A percentile compares a stretch with the other conserved stretches of the same genome.
Evolutionary conservation across 2,113 vertebrate species (phyloP).

Genomic region (Raja brachyura): DNA sequence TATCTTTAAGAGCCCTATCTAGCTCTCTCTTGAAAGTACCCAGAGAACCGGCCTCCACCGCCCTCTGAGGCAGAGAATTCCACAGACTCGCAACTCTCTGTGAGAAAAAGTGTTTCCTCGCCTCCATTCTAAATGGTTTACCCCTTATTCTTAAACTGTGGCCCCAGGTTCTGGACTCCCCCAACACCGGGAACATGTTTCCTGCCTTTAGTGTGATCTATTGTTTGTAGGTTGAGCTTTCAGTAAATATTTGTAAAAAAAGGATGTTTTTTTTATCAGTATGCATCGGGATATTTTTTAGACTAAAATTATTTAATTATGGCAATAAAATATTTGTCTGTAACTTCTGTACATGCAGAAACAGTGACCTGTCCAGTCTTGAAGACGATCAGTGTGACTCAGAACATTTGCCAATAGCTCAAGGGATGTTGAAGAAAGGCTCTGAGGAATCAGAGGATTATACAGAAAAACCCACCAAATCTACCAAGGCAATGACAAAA

Average conservation of each 20-base stretch:
- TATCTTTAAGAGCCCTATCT: no score
- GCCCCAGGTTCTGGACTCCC: no score
- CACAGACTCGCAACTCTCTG: no score
- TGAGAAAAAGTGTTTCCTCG: no score
- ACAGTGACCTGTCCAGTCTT: constrained; percentile 14
- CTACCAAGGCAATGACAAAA: background rate
- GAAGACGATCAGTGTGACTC: background rate
- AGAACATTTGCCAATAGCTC: background rate
- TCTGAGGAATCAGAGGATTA: background rate
- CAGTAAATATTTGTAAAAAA: background rate
- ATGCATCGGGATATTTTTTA: background rate
- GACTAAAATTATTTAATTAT: background rate
- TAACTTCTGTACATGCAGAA: background rate
- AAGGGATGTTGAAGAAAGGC: background rate
- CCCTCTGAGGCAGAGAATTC: no score
- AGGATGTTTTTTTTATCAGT: background rate
- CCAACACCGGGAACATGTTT: no score
- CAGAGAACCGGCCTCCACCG: no score
- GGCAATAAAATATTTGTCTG: background rate
- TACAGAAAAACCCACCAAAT: background rate
- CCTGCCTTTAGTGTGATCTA: no score
- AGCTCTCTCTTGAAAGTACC: no score
- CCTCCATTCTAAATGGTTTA: no score
- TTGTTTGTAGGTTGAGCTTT: background rate
- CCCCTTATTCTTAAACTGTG: no score